phyloP scores from a whole-genome alignment of 2,113 vertebrate species.

The Dicaeum eximium region DNA sequence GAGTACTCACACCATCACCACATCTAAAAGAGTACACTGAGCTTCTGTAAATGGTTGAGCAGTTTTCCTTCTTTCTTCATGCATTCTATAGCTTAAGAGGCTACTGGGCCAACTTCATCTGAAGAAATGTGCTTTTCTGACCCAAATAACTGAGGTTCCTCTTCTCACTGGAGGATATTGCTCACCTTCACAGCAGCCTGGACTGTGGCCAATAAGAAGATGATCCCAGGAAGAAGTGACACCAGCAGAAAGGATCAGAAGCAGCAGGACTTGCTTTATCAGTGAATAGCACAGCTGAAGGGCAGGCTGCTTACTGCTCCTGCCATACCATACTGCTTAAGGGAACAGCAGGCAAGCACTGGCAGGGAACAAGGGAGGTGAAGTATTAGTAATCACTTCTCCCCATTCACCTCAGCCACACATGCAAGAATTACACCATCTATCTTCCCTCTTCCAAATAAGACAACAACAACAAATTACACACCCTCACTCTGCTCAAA shows the following conservation, averaged over 20 bases:
- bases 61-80: neutral
- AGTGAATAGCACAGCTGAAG: neutral
- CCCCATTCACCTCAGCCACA: neutral
- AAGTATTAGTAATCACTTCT: neutral
- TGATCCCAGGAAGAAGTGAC: neutral
- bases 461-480: neutral
- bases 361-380: neutral
- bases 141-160: neutral
- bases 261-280: neutral
- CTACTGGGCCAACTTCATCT: neutral
- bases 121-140: neutral
- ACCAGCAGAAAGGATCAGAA: neutral
- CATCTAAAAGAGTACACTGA: neutral
- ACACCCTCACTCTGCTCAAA: neutral
- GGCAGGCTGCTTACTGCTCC: neutral
- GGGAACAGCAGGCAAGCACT: neutral
- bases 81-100: neutral
- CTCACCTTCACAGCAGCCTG: neutral
- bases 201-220: neutral
- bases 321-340: neutral
- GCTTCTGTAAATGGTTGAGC: neutral
- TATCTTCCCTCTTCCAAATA: neutral
- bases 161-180: neutral
- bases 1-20: neutral
- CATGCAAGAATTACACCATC: neutral